Percentiles rank a stretch among this genome's conserved stretches.
Conservation (phyloP, 1,140 invertebrate genomes). For the Agraylea sexmaculata region DNA sequence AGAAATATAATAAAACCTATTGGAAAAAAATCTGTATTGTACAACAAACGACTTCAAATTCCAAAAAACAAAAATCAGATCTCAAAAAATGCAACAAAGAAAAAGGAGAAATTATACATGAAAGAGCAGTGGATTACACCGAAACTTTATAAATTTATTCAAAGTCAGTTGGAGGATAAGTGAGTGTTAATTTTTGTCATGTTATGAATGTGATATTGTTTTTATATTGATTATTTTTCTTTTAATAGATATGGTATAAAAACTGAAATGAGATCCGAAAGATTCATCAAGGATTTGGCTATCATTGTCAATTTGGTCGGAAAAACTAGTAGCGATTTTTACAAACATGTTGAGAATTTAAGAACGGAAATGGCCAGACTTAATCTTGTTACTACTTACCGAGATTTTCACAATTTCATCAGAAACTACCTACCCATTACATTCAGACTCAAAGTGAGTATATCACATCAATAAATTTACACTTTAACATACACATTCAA, state of each 20-base stretch:
- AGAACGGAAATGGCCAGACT: constrained; percentile 19
- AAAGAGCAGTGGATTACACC: constrained; percentile 19
- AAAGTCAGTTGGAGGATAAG: constrained; percentile 14
- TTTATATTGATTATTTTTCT: constrained; percentile 4
- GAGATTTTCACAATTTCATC: constrained; percentile 15
- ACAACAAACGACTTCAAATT: too few relatives aligned
- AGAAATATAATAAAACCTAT: too few relatives aligned
- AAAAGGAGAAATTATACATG: constrained; percentile 16
- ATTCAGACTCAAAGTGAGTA: constrained; percentile 18
- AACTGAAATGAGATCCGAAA: constrained; percentile 13
- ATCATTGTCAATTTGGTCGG: constrained; percentile 11
- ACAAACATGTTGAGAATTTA: constrained; percentile 9
- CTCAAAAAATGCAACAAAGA: too few relatives aligned
- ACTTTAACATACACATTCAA: not conserved
- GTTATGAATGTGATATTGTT: constrained; percentile 1
- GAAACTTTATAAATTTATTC: constrained; percentile 15
- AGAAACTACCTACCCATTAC: constrained; percentile 11
- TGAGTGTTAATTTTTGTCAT: constrained; percentile 8
- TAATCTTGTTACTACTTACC: constrained; percentile 14
- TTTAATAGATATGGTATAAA: constrained; percentile 10
- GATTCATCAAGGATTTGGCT: constrained; percentile 18
- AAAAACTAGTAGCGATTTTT: constrained; percentile 12
- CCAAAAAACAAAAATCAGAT: too few relatives aligned
- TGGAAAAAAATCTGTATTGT: too few relatives aligned
- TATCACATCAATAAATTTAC: constrained; percentile 1